Base-by-base conservation (phyloP, 1,140 invertebrate species). In the Sitodiplosis mosellana region DNA sequence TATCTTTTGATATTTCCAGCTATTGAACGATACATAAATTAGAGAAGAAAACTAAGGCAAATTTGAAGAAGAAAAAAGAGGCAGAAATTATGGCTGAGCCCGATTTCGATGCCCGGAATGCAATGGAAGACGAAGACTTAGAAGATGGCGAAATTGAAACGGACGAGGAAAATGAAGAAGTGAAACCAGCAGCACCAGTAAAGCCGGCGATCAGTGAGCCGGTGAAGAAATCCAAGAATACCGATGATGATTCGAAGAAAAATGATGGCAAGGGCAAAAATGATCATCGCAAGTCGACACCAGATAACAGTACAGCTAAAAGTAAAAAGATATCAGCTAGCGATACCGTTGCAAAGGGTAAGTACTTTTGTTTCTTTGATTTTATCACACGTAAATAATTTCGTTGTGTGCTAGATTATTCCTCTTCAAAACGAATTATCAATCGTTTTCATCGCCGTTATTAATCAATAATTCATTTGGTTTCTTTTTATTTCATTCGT, bases 131-230 rank as follows among this genome's bases (percentile, higher is more conserved):
- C 12, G 71, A 72, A 51, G 72, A 74, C 59, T 64, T 75, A 36
- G 73, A 75, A 61, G 73, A 75, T 53, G 73, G 73, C 36, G 73
- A 75, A 53, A 75, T 75, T 48, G 73, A 74, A 53, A 71, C 71
- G 47, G 72, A 73, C 53, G 67, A 67, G 10, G 72, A 75, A 49
- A 70, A 71, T 51, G 59, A 50, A 19, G 52, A 49, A 21, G 61
- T 68, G 55, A 50, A 51, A 49, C 52, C 51, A 21, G 61, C 68
- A 55, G 49, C 50, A 49, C 52, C 51, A 49, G 60, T 61, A 48
- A 53, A 51, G 49, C 18, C 52, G 46, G 21, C n/a, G 19, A 12
- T 36, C 4, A 42, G 14, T 37, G 20, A 19, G 22, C 8, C 12
- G 48, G 48, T 17, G 8, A 48, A 18, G 43, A 36, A 2, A 40